A percentile compares a stretch with the other conserved stretches of the same genome.
Conservation (phyloP, 2,113 vertebrate genomes). For the Hippocampus comes region DNA sequence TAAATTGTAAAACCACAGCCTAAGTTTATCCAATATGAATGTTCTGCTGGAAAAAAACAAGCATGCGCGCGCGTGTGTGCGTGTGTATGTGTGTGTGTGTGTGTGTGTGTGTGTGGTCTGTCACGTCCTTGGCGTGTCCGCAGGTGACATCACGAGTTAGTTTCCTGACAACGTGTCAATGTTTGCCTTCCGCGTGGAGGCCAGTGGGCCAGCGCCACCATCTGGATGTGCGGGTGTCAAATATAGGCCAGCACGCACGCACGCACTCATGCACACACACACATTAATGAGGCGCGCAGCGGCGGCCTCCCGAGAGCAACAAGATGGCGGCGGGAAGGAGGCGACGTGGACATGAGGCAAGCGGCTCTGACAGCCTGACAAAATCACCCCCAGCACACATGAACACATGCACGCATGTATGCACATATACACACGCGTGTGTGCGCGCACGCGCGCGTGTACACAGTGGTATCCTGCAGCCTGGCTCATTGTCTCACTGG, state of each 20-base stretch:
- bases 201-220: constrained; percentile 10
- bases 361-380: constrained; percentile 2
- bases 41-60: not conserved
- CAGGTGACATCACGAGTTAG: constrained; percentile 3
- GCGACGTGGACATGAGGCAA: constrained; percentile 5
- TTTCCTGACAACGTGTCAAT: constrained; percentile 9
- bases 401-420: not conserved
- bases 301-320: constrained; percentile 7
- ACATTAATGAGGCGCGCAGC: not conserved
- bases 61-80: not conserved
- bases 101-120: not conserved
- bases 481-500: constrained; percentile 7
- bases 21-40: not conserved
- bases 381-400: constrained; percentile 3
- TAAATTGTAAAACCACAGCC: not conserved
- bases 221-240: constrained; percentile 8
- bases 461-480: not conserved
- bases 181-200: constrained; percentile 5
- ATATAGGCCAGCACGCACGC: not conserved
- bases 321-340: constrained; percentile 4
- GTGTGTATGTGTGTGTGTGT: not conserved
- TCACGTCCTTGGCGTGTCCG: constrained; percentile 13
- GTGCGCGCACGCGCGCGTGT: no score
- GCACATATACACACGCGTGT: not conserved
- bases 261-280: not conserved